These are phyloP conservation scores for Linyphia triangularis DNA, from an alignment of 2,888 invertebrate genomes.

Conservation along the genomic window DNA sequence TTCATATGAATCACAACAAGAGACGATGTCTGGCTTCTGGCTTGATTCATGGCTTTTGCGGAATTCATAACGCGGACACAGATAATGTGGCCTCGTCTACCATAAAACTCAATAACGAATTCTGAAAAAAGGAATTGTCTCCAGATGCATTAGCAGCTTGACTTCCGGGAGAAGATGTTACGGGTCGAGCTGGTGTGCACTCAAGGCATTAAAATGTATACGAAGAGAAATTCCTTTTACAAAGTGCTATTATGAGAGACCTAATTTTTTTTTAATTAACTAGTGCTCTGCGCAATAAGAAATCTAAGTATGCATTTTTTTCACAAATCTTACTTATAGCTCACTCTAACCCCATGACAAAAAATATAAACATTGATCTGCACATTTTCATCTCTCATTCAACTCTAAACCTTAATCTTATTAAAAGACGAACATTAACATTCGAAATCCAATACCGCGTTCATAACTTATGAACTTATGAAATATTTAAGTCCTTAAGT, in stretches of 20 bases:
- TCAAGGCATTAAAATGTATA: neutral
- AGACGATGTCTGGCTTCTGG: constrained; percentile 2
- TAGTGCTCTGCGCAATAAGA: too few species aligned
- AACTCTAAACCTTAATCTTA: too few species aligned
- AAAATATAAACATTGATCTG: too few species aligned
- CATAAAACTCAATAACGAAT: constrained; percentile 25
- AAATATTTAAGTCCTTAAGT: too few species aligned
- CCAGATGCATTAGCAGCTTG: constrained; percentile 34
- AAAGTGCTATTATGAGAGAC: constrained; percentile 24
- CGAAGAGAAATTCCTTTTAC: neutral
- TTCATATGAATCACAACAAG: neutral
- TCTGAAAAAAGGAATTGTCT: constrained; percentile 26
- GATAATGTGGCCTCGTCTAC: constrained; percentile 2
- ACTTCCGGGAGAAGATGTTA: constrained; percentile 14
- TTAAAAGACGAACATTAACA: too few species aligned
- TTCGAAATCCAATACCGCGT: too few species aligned
- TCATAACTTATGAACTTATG: too few species aligned
- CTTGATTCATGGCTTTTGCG: constrained; percentile 17
- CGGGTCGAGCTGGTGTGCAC: neutral
- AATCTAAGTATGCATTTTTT: too few species aligned
- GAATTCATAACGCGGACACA: neutral
- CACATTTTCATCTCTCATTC: too few species aligned
- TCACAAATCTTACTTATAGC: too few species aligned
- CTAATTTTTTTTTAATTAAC: neutral
- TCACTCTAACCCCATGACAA: too few species aligned